Evolutionary conservation across 92 coral and sea anemone genomes (phyloP), one percentile per base, ranked within the genome.

Genomic region (Desmophyllum pertusum): DNA sequence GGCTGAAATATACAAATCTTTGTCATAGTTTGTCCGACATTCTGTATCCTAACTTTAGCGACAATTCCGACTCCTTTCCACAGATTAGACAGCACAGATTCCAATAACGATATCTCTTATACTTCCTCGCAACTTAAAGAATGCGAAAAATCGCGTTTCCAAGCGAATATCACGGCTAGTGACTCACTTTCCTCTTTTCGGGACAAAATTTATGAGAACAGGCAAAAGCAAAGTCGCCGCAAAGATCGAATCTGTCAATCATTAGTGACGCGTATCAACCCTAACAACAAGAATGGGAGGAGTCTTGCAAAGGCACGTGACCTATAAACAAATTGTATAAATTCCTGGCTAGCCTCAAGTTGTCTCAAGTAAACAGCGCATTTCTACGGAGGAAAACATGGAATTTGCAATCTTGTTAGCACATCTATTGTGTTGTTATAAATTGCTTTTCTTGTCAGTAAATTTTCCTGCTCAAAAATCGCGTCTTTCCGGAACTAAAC

Each of bases 161-260:
- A 80, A 29, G 65, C 48, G 50, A 80, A 80, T 80, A 80, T 80
- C 45, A 15, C 25, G 41, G n/a, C n/a, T n/a, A 41, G n/a, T 13
- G 70, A 80, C 30, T 68, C 76, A 27, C 62, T 68, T 80, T 45
- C 67, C 76, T 68, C 76, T 80, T 80, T n/a, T 59, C 59, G 13
- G 29, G 84, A 80, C 42, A 67, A 46, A 80, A 66, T 25, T 80
- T 68, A 70, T 48, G 62, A 80, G 15, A 4, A 17, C 75, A 67
- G 40, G 65, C 65, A 30, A 39, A 33, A 55, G 40, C 41, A 64
- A 75, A 64, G 81, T 39, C 52, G 39, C 82, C 87, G 87, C 64
- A 5, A 69, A 27, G 80, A 57, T 48, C 62, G 71, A 50, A 75
- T 57, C 63, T 84, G 87, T 84, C 87, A 84, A 84, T 84, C 87